phyloP scores from a whole-genome alignment of 2,797 vertebrate species.

The Notoglanidium macrostoma region DNA sequence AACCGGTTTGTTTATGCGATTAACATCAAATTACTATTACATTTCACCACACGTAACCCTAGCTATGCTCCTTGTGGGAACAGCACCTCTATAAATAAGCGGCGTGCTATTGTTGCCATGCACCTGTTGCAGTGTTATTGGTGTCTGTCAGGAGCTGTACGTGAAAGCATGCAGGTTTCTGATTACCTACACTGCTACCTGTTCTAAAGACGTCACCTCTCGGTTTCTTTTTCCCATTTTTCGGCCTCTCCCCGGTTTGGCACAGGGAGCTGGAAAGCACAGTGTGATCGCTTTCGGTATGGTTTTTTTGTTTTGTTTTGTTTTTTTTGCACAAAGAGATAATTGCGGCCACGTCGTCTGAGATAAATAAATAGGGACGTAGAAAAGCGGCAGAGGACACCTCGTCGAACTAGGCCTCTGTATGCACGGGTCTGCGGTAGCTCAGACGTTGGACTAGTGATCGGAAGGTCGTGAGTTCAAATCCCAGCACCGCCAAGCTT shows the following conservation, averaged over 20 bases:
- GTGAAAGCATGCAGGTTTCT: not conserved
- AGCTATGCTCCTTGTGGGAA: not conserved
- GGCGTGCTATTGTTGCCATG: slow-evolving; percentile 36
- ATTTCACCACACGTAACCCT: slow-evolving; percentile 12
- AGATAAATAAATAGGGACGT: slow-evolving; percentile 51
- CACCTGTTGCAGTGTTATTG: slow-evolving; percentile 49
- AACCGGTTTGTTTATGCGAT: not conserved
- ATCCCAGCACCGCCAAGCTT: too few species aligned
- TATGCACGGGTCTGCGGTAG: too few species aligned
- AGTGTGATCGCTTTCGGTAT: slow-evolving; percentile 60
- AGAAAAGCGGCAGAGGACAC: slow-evolving; percentile 35
- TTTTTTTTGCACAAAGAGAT: slow-evolving; percentile 70
- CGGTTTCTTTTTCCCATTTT: slow-evolving; percentile 36
- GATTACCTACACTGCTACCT: slow-evolving; percentile 7
- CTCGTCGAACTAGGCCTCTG: slow-evolving; percentile 16
- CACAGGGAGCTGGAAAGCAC: slow-evolving; percentile 69
- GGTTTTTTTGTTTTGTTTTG: slow-evolving; percentile 50
- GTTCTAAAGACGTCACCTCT: slow-evolving; percentile 11
- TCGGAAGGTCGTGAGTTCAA: too few species aligned
- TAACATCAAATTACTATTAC: slow-evolving; percentile 6
- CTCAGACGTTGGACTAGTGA: too few species aligned
- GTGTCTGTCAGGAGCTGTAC: not conserved
- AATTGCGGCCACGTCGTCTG: slow-evolving; percentile 57
- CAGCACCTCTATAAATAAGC: slow-evolving; percentile 46
- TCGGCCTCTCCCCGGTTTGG: slow-evolving; percentile 47